These are phyloP conservation scores for Latrodectus geometricus DNA, from an alignment of 1,140 invertebrate species.

Conservation along the genomic window DNA sequence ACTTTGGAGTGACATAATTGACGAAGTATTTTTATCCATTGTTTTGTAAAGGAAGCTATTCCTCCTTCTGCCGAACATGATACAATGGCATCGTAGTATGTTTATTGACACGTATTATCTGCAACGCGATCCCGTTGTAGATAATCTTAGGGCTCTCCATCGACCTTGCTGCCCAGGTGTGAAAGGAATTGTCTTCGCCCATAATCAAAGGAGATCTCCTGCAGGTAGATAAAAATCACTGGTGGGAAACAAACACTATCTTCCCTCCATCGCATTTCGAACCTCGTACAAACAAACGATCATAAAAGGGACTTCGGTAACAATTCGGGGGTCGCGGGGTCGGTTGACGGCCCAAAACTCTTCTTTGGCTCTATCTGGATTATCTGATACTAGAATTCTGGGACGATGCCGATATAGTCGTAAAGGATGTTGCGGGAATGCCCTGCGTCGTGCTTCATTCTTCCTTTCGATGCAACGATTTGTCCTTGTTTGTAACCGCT, in stretches of 20 bases:
- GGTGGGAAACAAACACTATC: constrained; percentile 59
- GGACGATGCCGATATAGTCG: constrained; percentile 11
- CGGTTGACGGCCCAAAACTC: constrained; percentile 52
- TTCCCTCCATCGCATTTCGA: constrained; percentile 40
- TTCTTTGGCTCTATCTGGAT: constrained; percentile 15
- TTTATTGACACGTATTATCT: constrained; percentile 61
- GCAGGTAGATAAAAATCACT: constrained; percentile 31
- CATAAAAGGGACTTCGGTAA: constrained; percentile 53
- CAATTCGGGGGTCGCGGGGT: constrained; percentile 45
- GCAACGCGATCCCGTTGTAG: constrained; percentile 36
- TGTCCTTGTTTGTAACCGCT: constrained; percentile 56
- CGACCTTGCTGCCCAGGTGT: constrained; percentile 55
- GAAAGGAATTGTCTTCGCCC: constrained; percentile 34
- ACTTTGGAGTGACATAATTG: constrained; percentile 5
- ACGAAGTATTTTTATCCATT: constrained; percentile 32
- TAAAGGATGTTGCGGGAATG: constrained; percentile 36
- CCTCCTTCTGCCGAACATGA: constrained; percentile 18
- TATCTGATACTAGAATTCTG: constrained; percentile 50
- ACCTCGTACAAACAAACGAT: constrained; percentile 56
- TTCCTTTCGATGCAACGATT: constrained; percentile 36
- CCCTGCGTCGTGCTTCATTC: constrained; percentile 15
- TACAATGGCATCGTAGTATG: constrained; percentile 54
- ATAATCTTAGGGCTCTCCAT: constrained; percentile 41
- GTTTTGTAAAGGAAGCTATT: constrained; percentile 60
- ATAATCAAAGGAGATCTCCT: neutral